Base-by-base conservation (phyloP, 2,888 invertebrate species). In the Podotricha telesiphe region DNA sequence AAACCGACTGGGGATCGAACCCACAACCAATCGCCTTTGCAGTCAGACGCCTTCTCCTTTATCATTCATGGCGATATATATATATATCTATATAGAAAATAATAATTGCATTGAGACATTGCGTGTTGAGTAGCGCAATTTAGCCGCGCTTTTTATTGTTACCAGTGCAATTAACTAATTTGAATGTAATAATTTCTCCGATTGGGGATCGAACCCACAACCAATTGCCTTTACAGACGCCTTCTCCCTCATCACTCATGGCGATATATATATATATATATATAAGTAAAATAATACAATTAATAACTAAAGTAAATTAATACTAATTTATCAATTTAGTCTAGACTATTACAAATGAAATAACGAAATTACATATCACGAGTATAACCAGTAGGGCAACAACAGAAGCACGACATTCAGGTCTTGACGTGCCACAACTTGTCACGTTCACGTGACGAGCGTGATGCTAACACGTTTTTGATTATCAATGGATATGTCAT, bases 401-500 rank as follows among this genome's bases (percentile, higher is more conserved):
- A 7, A 45, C 45, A 59, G 45, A 42, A 45, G 45, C 22, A 45
- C 45, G 42, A 45, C 59, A n/a, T 45, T 45, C n/a, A 59, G 40
- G 42, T 17, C 22, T 45, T 28, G 8, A 45, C 15, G 59, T 59
- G 59, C 22, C 45, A 45, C 22, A n/a, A 10, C 22, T 13, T 59
- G 59, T 59, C 59, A 59, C 45, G 59, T 59, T 28, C 22, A 45
- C 59, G 58, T 58, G 42, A 22, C 22, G 42, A 34, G 28, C 53
- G 53, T 34, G 53, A 34, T 28, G 11, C 5, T 55, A 28, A 53
- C 28, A 53, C 53, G 28, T 34, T 15, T 34, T 1, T 22, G 2
- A 34, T 53, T 53, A 10, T 53, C 53, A 53, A 53, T 53, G 10
- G 10, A 55, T 28, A 51, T 22, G 10, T 22, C 6, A 22, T n/a